These are phyloP conservation scores for Perognathus longimembris DNA, from an alignment of 2,113 vertebrate species.

Conservation along the genomic window DNA sequence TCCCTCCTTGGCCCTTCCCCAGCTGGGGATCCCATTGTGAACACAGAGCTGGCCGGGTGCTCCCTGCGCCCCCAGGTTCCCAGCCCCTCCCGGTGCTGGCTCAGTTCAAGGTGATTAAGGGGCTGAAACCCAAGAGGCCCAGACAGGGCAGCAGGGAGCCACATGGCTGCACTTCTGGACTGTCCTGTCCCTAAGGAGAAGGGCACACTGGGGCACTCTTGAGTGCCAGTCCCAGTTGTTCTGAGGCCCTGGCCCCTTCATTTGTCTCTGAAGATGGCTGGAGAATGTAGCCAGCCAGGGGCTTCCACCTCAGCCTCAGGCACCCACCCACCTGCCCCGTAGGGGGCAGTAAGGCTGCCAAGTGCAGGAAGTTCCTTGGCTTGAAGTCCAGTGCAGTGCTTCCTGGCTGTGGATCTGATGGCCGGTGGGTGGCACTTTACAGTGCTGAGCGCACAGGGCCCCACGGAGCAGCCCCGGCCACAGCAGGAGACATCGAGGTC, in stretches of 20 bases:
- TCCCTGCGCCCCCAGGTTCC: no score
- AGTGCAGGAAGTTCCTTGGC: not conserved
- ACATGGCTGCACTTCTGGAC: no score
- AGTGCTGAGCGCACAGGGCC: no score
- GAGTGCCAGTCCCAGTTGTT: not conserved
- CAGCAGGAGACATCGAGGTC: fast-evolving
- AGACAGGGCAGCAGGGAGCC: not conserved
- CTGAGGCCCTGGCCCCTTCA: no score
- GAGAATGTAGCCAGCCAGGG: not conserved
- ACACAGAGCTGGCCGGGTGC: no score
- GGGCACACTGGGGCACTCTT: no score
- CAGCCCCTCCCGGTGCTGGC: not conserved
- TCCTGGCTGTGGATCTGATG: not conserved
- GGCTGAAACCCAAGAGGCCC: not conserved
- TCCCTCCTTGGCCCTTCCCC: not conserved
- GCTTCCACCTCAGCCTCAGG: not conserved
- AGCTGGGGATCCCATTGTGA: no score
- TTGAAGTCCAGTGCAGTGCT: not conserved
- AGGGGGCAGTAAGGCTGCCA: not conserved
- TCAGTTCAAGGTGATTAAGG: not conserved
- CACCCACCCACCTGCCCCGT: not conserved
- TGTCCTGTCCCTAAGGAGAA: not conserved
- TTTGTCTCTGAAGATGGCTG: not conserved
- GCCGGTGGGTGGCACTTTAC: not conserved
- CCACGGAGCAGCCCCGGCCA: no score